Percentiles rank a stretch among this genome's conserved stretches.
phyloP scores from a whole-genome alignment of 2,113 vertebrate genomes.

The Danionella cerebrum region DNA sequence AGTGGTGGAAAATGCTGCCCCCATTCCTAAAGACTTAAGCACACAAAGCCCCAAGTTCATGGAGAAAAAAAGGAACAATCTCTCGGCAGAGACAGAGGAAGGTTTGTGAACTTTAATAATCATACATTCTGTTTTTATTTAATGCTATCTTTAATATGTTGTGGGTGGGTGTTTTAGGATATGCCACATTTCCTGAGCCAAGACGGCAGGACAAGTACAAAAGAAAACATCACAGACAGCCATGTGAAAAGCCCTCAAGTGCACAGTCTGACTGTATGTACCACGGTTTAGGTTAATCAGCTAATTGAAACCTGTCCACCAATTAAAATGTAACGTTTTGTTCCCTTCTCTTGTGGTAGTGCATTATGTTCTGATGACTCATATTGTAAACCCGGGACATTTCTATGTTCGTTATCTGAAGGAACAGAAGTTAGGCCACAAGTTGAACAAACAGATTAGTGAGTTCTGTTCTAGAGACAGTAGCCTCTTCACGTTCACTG shows the following conservation, averaged over 20 bases:
- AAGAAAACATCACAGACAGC: neutral
- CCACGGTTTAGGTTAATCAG: neutral
- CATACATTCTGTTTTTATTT: neutral
- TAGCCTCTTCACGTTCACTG: slow-evolving; percentile 52
- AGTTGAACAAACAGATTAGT: slow-evolving; percentile 66
- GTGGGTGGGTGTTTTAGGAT: neutral
- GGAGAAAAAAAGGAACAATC: slow-evolving; percentile 72
- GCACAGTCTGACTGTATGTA: neutral
- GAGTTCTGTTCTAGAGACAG: slow-evolving; percentile 52
- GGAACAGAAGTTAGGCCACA: slow-evolving; percentile 56
- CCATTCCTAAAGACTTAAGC: neutral
- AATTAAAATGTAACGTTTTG: neutral
- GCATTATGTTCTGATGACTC: slow-evolving; percentile 69
- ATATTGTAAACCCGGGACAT: slow-evolving; percentile 78
- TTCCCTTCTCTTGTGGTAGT: slow-evolving; percentile 53
- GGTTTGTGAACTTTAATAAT: too few relatives aligned
- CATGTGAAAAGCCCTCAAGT: neutral
- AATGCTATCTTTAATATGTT: neutral
- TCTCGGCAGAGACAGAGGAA: slow-evolving; percentile 20
- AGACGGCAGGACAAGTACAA: neutral
- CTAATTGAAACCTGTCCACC: neutral
- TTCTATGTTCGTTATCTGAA: slow-evolving; percentile 77
- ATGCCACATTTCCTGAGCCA: neutral
- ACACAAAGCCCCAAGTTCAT: slow-evolving; percentile 58
- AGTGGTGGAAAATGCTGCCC: neutral